Evolutionary conservation across 1,140 invertebrate species (phyloP).

Genomic region (Archegozetes longisetosus): DNA sequence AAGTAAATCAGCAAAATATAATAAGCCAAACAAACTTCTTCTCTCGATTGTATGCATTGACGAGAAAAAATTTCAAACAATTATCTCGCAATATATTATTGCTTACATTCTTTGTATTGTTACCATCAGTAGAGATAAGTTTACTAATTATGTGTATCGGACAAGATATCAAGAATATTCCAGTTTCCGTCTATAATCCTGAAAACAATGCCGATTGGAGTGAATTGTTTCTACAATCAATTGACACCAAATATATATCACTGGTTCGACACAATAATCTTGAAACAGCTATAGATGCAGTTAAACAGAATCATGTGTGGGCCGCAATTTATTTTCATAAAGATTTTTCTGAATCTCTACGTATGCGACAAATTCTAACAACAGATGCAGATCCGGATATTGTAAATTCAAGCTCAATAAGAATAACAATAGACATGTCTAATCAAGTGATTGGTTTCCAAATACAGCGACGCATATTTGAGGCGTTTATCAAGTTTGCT

Average conservation of each 20-base stretch:
- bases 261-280: background rate
- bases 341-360: constrained; percentile 14
- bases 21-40: background rate
- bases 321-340: constrained; percentile 8
- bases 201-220: constrained; percentile 3
- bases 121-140: constrained; percentile 83
- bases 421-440: constrained; percentile 12
- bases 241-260: background rate
- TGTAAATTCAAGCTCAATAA: background rate
- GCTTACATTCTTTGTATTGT: constrained; percentile 74
- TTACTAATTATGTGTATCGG: constrained; percentile 88
- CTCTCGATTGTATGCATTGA: constrained; percentile 1
- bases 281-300: constrained; percentile 13
- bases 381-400: constrained; percentile 20
- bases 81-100: constrained; percentile 30
- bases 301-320: constrained; percentile 11
- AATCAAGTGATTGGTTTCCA: constrained; percentile 21
- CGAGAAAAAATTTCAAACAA: constrained; percentile 19
- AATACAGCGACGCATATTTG: constrained; percentile 18
- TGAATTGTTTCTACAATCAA: constrained; percentile 8
- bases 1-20: background rate
- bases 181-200: constrained; percentile 50
- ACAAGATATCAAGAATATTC: constrained; percentile 61
- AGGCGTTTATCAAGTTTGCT: constrained; percentile 22
- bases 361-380: constrained; percentile 23